Conservation (phyloP, 2,113 vertebrate species). For the Lanius ludovicianus region DNA sequence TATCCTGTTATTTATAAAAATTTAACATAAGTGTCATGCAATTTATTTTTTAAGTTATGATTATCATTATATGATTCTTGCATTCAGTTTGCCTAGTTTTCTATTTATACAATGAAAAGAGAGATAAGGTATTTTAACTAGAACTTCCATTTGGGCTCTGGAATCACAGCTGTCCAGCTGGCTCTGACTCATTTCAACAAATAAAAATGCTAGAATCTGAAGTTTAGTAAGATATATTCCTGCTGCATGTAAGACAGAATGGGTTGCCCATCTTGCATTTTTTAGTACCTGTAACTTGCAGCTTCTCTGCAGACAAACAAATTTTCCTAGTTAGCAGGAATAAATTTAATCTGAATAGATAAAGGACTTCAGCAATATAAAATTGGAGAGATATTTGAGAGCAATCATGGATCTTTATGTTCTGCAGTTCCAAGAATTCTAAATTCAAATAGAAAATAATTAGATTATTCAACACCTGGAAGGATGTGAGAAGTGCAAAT, state of each 20-base stretch:
- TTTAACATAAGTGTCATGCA: neutral
- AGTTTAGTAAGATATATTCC: neutral
- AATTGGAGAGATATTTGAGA: neutral
- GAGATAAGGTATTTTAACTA: neutral
- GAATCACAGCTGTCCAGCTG: neutral
- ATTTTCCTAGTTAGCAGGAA: neutral
- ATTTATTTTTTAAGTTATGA: neutral
- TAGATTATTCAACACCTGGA: neutral
- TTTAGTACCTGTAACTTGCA: neutral
- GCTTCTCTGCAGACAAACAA: neutral
- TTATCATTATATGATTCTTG: neutral
- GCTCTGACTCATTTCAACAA: neutral
- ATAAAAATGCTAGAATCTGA: neutral
- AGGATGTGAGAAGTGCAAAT: rapidly evolving
- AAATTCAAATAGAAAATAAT: neutral
- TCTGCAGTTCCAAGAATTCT: neutral
- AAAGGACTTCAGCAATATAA: neutral
- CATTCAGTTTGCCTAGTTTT: neutral
- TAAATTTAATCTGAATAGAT: neutral
- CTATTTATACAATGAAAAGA: neutral
- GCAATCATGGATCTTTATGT: neutral
- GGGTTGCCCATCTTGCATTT: neutral
- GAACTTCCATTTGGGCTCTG: neutral
- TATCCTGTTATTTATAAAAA: neutral
- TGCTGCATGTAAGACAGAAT: neutral